Base-by-base conservation (phyloP, 2,888 invertebrate species). In the Cheiracanthium punctorium region DNA sequence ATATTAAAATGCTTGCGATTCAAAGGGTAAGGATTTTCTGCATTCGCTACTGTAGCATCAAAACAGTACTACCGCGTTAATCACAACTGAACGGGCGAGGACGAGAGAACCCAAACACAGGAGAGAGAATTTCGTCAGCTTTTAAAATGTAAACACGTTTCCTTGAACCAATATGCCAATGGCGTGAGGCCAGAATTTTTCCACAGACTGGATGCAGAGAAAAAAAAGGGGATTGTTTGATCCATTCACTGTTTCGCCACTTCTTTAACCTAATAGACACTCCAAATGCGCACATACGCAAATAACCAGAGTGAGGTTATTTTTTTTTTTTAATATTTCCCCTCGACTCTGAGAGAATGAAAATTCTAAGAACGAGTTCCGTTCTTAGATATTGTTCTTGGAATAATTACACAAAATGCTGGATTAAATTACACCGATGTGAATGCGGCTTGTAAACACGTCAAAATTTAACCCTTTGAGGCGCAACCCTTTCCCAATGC, bases 161-260 rank as follows among this genome's bases (percentile, higher is more conserved):
- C 58, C 58, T n/a, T 7, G 58, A 58, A 58, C 5, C 77, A 37
- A 77, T 52, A 70, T 33, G 77, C 28, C 52, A 69, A 5, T 48
- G 73, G 79, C 79, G 71, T 32, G 37, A n/a, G 28, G 79, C 71
- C 52, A 79, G 37, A 69, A 58, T 48, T 70, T 71, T 71, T 79
- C 79, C 70, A 71, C 29, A 33, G 58, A 52, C 58, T 24, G 58
- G 24, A 2, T 48, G 37, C 37, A 37, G 37, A 10, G 7, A 4
- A 10, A 37, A 37, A 10, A 37, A 37, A 37, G 10, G 37, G 24
- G 2, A 2, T 58, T 24, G 20, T 58, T 24, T 2, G 12, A 20
- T 58, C 24, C 58, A 58, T 58, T 58, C 24, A 58, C 58, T 8
- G 24, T 58, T 58, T 58, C 58, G 58, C 58, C 58, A 58, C 58